Conservation (phyloP, 92 coral and sea anemone genomes). For the Umimayanthus chanpuru region DNA sequence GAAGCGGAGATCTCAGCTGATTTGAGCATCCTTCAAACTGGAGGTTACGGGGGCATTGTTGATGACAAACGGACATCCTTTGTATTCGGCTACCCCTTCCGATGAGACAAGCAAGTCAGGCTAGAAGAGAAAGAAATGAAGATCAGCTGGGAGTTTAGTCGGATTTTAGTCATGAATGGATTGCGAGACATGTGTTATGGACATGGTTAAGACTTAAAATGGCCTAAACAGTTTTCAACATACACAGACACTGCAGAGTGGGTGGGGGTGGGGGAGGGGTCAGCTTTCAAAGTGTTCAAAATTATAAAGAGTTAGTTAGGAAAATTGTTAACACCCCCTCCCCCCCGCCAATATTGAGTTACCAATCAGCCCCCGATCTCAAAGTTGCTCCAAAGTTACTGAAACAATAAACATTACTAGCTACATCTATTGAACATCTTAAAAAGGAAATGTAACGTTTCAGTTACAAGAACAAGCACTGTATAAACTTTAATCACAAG, state of each 20-base stretch:
- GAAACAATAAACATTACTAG: not conserved
- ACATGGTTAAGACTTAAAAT: not conserved
- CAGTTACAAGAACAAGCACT: not conserved
- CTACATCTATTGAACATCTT: not conserved
- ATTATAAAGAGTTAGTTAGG: no score
- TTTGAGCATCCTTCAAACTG: conserved; percentile 71
- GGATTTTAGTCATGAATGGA: not conserved
- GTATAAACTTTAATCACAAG: not conserved
- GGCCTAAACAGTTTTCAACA: no score
- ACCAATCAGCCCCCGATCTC: no score
- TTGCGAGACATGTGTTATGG: not conserved
- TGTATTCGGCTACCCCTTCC: conserved; percentile 88
- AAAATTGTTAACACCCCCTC: no score
- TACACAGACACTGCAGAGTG: no score
- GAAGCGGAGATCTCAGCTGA: conserved; percentile 58
- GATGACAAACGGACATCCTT: conserved; percentile 82
- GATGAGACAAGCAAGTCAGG: conserved; percentile 79
- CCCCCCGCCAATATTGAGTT: no score
- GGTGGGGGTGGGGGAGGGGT: no score
- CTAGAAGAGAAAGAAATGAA: conserved; percentile 57
- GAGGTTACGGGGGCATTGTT: conserved; percentile 77
- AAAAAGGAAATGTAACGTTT: not conserved
- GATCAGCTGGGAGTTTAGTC: not conserved
- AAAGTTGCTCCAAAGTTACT: no score
- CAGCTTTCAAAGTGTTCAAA: no score